A percentile compares a stretch with the other conserved stretches of the same genome.
These are phyloP conservation scores for Rotaria sp. DNA, from an alignment of 2,888 invertebrate species.

Conservation along the genomic window DNA sequence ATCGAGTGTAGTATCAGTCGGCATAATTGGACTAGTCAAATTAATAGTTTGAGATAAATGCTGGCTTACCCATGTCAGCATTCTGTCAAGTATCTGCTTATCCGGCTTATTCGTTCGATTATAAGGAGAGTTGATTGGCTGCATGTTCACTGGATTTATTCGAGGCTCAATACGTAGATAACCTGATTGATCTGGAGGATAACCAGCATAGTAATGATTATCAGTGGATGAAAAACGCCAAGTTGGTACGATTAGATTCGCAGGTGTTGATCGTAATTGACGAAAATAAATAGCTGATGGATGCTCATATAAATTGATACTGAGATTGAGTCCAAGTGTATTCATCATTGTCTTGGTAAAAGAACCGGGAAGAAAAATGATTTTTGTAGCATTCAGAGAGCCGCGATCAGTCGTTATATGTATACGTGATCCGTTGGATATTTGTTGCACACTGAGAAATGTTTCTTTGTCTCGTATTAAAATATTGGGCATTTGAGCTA, in stretches of 20 bases:
- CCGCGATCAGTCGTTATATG: neutral
- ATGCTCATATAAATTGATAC: neutral
- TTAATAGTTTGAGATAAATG: neutral
- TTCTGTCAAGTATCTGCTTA: neutral
- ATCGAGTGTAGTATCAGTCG: neutral
- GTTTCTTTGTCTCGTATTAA: neutral
- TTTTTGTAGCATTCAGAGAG: neutral
- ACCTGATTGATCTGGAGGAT: neutral
- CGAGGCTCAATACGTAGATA: neutral
- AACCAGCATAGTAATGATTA: neutral
- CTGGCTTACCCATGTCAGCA: neutral
- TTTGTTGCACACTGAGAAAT: neutral
- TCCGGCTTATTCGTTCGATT: neutral
- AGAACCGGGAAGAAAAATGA: neutral
- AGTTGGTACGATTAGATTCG: neutral
- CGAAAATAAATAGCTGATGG: neutral
- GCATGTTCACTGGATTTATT: neutral
- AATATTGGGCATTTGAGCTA: neutral
- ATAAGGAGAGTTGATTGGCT: neutral
- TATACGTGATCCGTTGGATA: neutral
- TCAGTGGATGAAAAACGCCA: neutral
- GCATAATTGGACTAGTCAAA: neutral
- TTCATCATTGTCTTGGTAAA: neutral
- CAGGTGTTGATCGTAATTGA: too few species aligned
- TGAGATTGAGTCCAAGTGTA: neutral